Conservation (phyloP, 2,888 invertebrate species). For the Leptopilina drosophilae region DNA sequence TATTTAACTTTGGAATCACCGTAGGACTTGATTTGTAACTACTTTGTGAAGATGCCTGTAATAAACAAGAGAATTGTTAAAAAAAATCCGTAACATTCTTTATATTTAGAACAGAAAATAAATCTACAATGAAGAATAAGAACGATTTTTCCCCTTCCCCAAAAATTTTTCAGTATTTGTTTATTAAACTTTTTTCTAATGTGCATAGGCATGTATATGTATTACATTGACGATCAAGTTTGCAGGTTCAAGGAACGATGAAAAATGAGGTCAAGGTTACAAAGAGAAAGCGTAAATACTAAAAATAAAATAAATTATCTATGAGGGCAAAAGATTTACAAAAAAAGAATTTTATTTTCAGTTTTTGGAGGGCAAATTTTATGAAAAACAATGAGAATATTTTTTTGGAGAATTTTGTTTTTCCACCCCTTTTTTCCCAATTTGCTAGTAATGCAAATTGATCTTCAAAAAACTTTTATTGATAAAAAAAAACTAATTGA, state of each 20-base stretch:
- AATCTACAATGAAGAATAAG: neutral
- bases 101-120: neutral
- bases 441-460: no score
- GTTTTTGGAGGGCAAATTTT: no score
- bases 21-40: constrained; percentile 83
- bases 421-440: no score
- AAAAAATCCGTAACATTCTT: neutral
- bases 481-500: no score
- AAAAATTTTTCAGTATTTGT: constrained; percentile 23
- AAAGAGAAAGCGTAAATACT: constrained; percentile 38
- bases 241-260: constrained; percentile 39
- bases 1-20: constrained; percentile 81
- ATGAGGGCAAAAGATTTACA: neutral
- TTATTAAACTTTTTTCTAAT: neutral
- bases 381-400: no score
- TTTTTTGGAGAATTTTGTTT: no score
- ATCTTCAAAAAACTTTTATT: no score
- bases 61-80: constrained; percentile 52
- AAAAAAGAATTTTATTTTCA: no score
- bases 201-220: constrained; percentile 14
- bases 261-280: constrained; percentile 39
- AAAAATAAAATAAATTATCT: constrained; percentile 18
- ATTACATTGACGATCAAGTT: constrained; percentile 30
- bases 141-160: constrained; percentile 30
- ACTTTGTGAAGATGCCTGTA: constrained; percentile 81